Percentiles rank a stretch among this genome's conserved stretches.
These are phyloP conservation scores for Felis chaus DNA, from an alignment of 2,113 vertebrate species.

Conservation along the genomic window DNA sequence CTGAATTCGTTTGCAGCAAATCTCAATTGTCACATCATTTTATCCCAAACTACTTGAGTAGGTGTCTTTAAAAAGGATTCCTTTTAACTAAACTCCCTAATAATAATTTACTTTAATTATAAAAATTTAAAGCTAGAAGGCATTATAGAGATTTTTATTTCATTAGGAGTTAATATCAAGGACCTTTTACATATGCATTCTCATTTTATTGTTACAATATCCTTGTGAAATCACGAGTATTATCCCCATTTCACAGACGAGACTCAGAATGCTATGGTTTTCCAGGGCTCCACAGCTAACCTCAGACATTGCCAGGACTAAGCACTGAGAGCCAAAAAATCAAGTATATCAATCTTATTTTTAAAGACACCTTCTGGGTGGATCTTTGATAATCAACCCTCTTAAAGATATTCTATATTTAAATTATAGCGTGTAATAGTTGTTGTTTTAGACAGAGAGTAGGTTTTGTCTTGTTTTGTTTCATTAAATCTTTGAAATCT, in stretches of 20 bases:
- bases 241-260: neutral
- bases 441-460: neutral
- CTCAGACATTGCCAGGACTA: neutral
- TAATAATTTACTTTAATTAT: neutral
- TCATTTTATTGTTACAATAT: neutral
- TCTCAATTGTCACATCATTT: neutral
- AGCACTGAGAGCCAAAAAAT: neutral
- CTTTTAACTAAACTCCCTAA: neutral
- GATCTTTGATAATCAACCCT: neutral
- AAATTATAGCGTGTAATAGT: neutral
- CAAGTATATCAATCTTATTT: neutral
- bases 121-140: neutral
- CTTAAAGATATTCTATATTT: neutral
- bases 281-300: neutral
- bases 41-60: neutral
- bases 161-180: constrained; percentile 9
- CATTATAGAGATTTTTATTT: neutral
- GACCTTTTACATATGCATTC: neutral
- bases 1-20: neutral
- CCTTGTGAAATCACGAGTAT: neutral
- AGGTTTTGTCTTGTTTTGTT: neutral
- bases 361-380: neutral
- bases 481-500: neutral
- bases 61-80: neutral
- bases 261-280: neutral